Conservation (phyloP, 2,888 invertebrate species). For the Trissoscelio sp. region DNA sequence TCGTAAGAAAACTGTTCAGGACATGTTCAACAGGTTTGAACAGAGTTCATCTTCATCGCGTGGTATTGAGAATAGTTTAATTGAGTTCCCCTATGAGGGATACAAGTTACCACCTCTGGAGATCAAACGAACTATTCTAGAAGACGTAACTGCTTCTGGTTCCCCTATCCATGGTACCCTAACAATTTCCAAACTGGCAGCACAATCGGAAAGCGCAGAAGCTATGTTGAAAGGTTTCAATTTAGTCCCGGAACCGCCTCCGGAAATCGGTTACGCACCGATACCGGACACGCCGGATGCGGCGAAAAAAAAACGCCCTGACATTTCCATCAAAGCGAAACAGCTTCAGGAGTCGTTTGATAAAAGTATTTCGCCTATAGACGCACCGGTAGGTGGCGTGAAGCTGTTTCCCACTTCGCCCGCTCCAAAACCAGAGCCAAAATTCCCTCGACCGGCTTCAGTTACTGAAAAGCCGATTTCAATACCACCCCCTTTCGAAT, state of each 20-base stretch:
- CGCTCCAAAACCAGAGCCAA: constrained; percentile 72
- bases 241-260: constrained; percentile 88
- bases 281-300: constrained; percentile 80
- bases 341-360: constrained; percentile 86
- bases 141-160: constrained; percentile 79
- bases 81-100: constrained; percentile 81
- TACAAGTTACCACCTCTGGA: constrained; percentile 78
- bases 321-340: constrained; percentile 86
- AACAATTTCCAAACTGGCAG: constrained; percentile 78
- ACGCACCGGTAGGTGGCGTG: constrained; percentile 86
- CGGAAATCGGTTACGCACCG: constrained; percentile 87
- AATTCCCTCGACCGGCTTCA: constrained; percentile 64
- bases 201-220: constrained; percentile 79
- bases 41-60: constrained; percentile 73
- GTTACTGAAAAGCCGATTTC: constrained; percentile 72
- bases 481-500: constrained; percentile 79
- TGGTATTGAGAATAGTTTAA: constrained; percentile 80
- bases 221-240: constrained; percentile 84
- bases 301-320: constrained; percentile 83
- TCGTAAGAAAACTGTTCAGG: constrained; percentile 78
- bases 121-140: constrained; percentile 76
- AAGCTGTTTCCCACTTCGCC: constrained; percentile 84
- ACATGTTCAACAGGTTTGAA: constrained; percentile 80
- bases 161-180: constrained; percentile 79
- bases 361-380: constrained; percentile 84